Percentiles rank a stretch among this genome's conserved stretches.
These are phyloP conservation scores for Sweltsa coloradensis DNA, from an alignment of 1,140 invertebrate species.

Conservation along the genomic window DNA sequence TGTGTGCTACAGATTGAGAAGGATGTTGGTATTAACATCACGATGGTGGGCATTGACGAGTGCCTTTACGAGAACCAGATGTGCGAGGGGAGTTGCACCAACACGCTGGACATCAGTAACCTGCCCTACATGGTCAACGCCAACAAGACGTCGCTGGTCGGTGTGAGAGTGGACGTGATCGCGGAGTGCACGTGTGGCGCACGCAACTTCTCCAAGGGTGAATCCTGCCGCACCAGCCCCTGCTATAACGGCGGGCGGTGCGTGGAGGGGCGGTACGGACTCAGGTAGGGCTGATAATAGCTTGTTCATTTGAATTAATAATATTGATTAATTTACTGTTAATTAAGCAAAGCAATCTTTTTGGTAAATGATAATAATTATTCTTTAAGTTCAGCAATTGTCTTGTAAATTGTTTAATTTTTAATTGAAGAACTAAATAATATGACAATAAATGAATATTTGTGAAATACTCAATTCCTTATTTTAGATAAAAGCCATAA, in stretches of 20 bases:
- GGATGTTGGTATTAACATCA: slow-evolving; percentile 87
- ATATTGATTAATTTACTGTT: too few relatives aligned
- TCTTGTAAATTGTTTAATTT: too few relatives aligned
- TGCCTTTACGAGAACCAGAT: slow-evolving; percentile 90
- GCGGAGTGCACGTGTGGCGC: slow-evolving; percentile 86
- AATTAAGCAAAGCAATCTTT: too few relatives aligned
- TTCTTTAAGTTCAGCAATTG: too few relatives aligned
- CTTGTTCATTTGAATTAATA: not conserved
- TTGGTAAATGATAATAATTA: too few relatives aligned
- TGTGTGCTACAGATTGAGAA: slow-evolving; percentile 76
- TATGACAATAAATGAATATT: too few relatives aligned
- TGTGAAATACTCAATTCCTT: too few relatives aligned
- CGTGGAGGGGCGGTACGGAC: slow-evolving; percentile 72
- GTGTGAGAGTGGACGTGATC: slow-evolving; percentile 77
- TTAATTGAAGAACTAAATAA: too few relatives aligned
- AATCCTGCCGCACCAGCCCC: slow-evolving; percentile 77
- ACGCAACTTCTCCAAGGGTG: slow-evolving; percentile 75
- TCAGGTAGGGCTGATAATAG: slow-evolving; percentile 42
- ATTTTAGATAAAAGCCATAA: too few relatives aligned
- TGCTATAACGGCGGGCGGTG: slow-evolving; percentile 94
- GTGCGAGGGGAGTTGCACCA: slow-evolving; percentile 93
- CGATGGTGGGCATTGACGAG: slow-evolving; percentile 96
- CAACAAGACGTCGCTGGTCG: slow-evolving; percentile 89
- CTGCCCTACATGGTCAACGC: slow-evolving; percentile 92
- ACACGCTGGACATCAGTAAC: slow-evolving; percentile 75